Evolutionary conservation across 2,113 vertebrate species (phyloP), one percentile per base, ranked within the genome.

Genomic region (Noturus placidus): DNA sequence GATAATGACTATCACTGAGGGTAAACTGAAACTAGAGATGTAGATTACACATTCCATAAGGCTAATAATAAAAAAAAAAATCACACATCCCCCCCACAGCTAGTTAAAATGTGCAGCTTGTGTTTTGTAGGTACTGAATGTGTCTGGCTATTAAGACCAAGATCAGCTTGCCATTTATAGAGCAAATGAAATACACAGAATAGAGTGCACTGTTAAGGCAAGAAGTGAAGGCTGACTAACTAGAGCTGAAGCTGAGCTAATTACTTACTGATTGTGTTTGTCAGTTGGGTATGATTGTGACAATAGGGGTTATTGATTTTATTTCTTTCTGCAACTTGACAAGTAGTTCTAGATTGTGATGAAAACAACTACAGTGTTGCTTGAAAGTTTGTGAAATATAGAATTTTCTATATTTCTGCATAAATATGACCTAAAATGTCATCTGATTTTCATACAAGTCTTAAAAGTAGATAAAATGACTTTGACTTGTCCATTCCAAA

Each of bases 201-300:
- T 50, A 70, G 42, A 33, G 61, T 50, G 19, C 30, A 57, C 8
- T 50, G 56, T 86, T 89, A 74, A 86, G 70, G 61, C 69, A 72
- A 30, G 54, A 83, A 80, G 54, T 80, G 63, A 90, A 65, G 33
- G 84, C 59, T 72, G 54, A 84, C 84, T 74, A 88, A 88, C 78
- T 67, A 42, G 38, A 50, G 54, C 17, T 54, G 76, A 84, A 59
- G 54, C 81, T 65, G 54, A 79, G 54, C 65, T 88, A 90, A 90
- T 90, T 86, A 87, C 52, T 52, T 52, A 3, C 84, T 86, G 89
- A 90, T 88, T 87, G 35, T 67, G 89, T 80, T 87, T 84, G 84
- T 88, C 81, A 61, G 86, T 6, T 84, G 54, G 80, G 56, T 30
- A 57, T 27, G 89, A 81, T 67, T 63, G 81, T 88, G 87, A 90